phyloP scores from a whole-genome alignment of 2,113 vertebrate genomes.

The Epinephelus cyanopodus region DNA sequence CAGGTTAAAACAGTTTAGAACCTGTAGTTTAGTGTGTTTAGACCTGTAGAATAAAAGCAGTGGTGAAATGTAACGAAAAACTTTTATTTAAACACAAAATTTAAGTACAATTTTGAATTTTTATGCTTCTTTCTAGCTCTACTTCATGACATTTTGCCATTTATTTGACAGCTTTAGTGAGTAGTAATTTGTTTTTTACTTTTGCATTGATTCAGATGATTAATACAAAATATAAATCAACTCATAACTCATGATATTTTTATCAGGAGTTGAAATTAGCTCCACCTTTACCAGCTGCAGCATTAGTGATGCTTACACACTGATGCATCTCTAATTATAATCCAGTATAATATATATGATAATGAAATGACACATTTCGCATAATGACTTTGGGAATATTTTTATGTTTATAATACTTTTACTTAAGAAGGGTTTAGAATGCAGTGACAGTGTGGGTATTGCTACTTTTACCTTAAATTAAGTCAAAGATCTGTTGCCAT shows the following conservation, averaged over 20 bases:
- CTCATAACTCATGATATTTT: background rate
- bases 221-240: too few relatives aligned
- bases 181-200: too few relatives aligned
- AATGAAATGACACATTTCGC: background rate
- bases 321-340: background rate
- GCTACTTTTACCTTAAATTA: background rate
- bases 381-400: background rate
- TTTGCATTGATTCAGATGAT: too few relatives aligned
- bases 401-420: background rate
- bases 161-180: too few relatives aligned
- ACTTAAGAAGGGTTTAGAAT: background rate
- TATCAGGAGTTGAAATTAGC: background rate
- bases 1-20: background rate
- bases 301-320: background rate
- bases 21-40: too few relatives aligned
- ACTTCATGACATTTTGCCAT: too few relatives aligned
- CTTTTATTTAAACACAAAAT: too few relatives aligned
- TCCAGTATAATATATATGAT: background rate
- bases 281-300: background rate
- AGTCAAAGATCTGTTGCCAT: background rate
- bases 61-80: too few relatives aligned
- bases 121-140: background rate
- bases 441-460: background rate
- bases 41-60: background rate
- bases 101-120: background rate